These are phyloP conservation scores for Branchinecta lynchi DNA, from an alignment of 1,140 invertebrate genomes.

Conservation along the genomic window DNA sequence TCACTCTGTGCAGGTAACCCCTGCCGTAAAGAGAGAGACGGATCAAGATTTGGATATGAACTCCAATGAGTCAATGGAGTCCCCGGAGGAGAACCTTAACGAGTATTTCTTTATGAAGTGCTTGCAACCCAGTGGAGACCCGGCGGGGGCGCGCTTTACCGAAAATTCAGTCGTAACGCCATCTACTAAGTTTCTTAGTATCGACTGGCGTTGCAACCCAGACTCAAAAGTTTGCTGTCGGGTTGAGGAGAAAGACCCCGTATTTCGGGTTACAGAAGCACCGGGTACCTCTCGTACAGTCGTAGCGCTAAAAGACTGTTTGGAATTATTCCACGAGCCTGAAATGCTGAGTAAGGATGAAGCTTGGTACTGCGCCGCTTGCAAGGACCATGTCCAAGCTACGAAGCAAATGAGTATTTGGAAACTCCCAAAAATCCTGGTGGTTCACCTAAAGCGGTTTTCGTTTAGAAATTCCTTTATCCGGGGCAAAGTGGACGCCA, in stretches of 20 bases:
- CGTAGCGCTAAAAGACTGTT: constrained; percentile 35
- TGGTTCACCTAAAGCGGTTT: constrained; percentile 35
- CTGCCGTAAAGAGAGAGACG: not conserved
- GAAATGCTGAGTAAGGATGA: constrained; percentile 38
- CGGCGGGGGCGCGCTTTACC: not conserved
- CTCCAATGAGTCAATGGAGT: not conserved
- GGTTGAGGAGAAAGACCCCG: constrained; percentile 22
- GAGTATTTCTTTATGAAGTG: constrained; percentile 7
- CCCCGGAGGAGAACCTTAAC: not conserved
- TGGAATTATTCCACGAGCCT: constrained; percentile 39
- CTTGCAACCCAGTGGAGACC: not conserved
- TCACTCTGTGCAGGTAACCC: not conserved
- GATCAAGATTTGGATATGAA: not conserved
- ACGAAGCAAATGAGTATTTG: constrained; percentile 34
- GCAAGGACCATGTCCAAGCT: constrained; percentile 33
- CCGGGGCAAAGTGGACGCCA: constrained; percentile 37
- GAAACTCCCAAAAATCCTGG: constrained; percentile 32
- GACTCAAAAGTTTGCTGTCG: constrained; percentile 12
- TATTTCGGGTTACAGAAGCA: not conserved
- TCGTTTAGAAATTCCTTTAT: constrained; percentile 31
- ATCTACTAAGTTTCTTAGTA: constrained; percentile 2
- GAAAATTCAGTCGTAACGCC: not conserved
- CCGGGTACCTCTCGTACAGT: constrained; percentile 23
- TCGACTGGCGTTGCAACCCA: constrained; percentile 7
- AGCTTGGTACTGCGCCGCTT: constrained; percentile 34